These are phyloP conservation scores for Clanis bilineata DNA, from an alignment of 2,888 invertebrate genomes.

Conservation along the genomic window DNA sequence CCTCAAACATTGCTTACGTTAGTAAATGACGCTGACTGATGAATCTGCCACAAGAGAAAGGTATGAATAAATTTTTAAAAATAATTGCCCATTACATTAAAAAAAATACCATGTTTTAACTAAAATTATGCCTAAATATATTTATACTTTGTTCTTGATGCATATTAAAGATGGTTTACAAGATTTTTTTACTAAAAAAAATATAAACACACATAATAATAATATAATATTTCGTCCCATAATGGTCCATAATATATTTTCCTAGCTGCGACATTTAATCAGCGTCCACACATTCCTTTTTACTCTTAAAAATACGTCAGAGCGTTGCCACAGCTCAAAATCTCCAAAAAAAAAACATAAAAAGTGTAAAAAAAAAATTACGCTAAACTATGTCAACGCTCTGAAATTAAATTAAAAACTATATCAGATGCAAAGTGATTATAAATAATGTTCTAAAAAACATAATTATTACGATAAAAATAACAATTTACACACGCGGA, in stretches of 20 bases:
- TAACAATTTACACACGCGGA: slow-evolving; percentile 6
- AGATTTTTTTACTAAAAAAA: neutral
- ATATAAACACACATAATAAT: too few species aligned
- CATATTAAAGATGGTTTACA: too few species aligned
- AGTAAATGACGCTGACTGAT: neutral
- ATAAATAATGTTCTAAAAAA: slow-evolving; percentile 3
- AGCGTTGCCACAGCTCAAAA: neutral
- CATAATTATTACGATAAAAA: slow-evolving; percentile 2
- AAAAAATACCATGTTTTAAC: too few species aligned
- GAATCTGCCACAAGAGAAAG: too few species aligned
- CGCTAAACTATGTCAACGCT: neutral
- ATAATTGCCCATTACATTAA: too few species aligned
- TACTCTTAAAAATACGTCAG: neutral
- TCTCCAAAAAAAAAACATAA: neutral
- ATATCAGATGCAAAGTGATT: slow-evolving; percentile 1
- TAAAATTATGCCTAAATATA: too few species aligned
- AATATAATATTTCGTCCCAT: neutral
- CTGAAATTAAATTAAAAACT: neutral
- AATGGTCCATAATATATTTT: neutral
- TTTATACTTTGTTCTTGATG: too few species aligned
- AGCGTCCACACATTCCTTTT: neutral
- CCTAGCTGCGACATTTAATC: neutral
- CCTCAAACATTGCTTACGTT: neutral
- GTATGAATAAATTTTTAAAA: too few species aligned
- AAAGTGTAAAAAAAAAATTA: neutral